phyloP scores from a whole-genome alignment of 1,140 invertebrate genomes.

The Drosophila miranda region DNA sequence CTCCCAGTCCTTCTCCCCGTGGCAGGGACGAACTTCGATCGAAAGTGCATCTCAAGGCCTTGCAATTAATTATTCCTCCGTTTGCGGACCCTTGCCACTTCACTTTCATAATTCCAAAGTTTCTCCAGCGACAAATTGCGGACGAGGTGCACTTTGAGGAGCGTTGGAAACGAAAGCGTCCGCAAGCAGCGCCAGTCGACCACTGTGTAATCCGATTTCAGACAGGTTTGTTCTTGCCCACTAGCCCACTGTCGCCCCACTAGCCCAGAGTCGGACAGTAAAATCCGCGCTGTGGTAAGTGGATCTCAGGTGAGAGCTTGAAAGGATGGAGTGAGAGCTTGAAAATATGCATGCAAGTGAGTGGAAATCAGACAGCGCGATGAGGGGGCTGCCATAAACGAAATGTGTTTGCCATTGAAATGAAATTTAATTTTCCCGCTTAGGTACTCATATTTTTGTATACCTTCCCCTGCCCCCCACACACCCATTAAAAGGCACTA shows the following conservation, averaged over 20 bases:
- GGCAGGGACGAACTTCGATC: constrained; percentile 33
- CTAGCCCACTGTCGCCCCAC: constrained; percentile 29
- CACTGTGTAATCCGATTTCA: constrained; percentile 56
- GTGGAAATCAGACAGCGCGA: background rate
- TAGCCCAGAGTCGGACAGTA: constrained; percentile 37
- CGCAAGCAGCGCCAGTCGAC: constrained; percentile 13
- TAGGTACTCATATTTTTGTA: constrained; percentile 56
- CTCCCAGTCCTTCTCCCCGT: background rate
- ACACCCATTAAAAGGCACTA: constrained; percentile 48
- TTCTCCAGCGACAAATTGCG: constrained; percentile 41
- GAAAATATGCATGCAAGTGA: constrained; percentile 25
- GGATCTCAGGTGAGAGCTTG: constrained; percentile 32
- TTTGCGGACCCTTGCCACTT: background rate
- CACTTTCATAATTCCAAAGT: constrained; percentile 40
- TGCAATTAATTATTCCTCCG: constrained; percentile 50
- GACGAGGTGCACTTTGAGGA: constrained; percentile 15
- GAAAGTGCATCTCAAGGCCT: constrained; percentile 38
- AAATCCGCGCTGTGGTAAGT: constrained; percentile 40
- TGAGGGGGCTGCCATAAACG: constrained; percentile 12
- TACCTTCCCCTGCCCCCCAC: constrained; percentile 6
- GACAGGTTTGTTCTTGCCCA: constrained; percentile 45
- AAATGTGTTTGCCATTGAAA: constrained; percentile 40
- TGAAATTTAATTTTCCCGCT: constrained; percentile 42
- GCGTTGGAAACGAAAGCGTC: constrained; percentile 3
- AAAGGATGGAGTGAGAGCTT: constrained; percentile 5